Base-by-base conservation (phyloP, 1,140 invertebrate genomes). In the Zaprionus taronus region DNA sequence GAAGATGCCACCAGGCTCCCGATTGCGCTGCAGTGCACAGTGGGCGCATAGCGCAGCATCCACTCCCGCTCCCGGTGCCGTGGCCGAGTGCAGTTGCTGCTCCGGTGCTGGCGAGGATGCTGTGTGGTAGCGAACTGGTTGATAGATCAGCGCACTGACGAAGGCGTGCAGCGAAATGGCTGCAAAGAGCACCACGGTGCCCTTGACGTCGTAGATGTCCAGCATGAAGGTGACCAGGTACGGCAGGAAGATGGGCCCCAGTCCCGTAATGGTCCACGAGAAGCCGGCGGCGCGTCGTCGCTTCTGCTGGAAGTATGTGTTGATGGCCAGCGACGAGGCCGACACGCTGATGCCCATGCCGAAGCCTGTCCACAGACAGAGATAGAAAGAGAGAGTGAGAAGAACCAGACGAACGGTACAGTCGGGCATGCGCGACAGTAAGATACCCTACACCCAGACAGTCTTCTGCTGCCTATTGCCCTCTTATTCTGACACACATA, bases 51-150 rank as follows among this genome's bases (percentile, higher is more conserved):
- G n/a, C n/a, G 26, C 2, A 41, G 38, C 5, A 36, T 77, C 77
- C 9, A 58, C 17, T 12, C 31, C 31, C 9, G 2, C 28, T 9
- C 31, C 31, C 31, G 49, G n/a, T 28, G 49, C 51, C 0, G 49
- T 11, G 3, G 31, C 36, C 2, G 17, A 17, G 7, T 47, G 41
- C 34, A 3, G 22, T 11, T 4, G 62, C 41, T 2, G 31, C 22
- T 6, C 41, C 41, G 2, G 12, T 3, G n/a, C 15, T 22, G 24
- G 17, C 47, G 55, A 26, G 4, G 53, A 20, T n/a, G 41, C 6
- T 34, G 44, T 56, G 82, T 96, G 95, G 93, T 94, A 95, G 47
- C 94, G 93, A 17, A 95, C 95, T 28, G 95, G 95, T 74, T 96
- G 95, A 41, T 95, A 89, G 63, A 96, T 87, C 36, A 95, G 89